Conservation (phyloP, 2,888 invertebrate genomes). For the Actias luna region DNA sequence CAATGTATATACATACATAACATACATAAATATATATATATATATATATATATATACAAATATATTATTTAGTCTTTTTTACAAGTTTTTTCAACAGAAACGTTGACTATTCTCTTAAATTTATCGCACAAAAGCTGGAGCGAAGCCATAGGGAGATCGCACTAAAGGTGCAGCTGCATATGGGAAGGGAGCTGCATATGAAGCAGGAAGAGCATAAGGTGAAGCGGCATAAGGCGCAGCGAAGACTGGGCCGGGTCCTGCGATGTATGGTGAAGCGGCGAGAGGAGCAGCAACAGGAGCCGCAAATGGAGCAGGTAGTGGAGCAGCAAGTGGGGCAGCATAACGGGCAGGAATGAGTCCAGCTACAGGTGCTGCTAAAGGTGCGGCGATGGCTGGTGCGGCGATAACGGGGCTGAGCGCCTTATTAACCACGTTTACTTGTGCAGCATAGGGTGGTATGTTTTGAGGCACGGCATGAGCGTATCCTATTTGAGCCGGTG, state of each 20-base stretch:
- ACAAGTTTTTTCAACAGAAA: conserved; percentile 57
- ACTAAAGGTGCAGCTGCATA: conserved; percentile 37
- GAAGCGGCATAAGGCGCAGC: conserved; percentile 38
- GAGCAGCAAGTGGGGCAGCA: conserved; percentile 37
- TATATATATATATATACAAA: conserved; percentile 22
- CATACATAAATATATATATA: neutral
- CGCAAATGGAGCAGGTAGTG: conserved; percentile 33
- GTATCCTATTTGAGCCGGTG: conserved; percentile 82
- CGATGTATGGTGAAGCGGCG: conserved; percentile 34
- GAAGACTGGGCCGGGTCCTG: conserved; percentile 25
- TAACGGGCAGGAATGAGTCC: conserved; percentile 38
- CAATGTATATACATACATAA: no score
- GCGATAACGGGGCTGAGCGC: conserved; percentile 65
- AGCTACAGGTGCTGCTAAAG: conserved; percentile 43
- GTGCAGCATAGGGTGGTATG: conserved; percentile 83
- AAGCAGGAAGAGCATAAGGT: conserved; percentile 34
- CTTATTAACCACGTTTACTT: conserved; percentile 80
- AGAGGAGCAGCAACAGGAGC: conserved; percentile 40
- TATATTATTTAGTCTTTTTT: conserved; percentile 36
- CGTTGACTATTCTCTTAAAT: conserved; percentile 65
- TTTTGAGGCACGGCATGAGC: conserved; percentile 83
- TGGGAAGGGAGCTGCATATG: conserved; percentile 36
- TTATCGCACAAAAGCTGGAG: conserved; percentile 76
- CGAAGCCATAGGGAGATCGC: conserved; percentile 54
- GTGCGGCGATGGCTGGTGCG: conserved; percentile 47